Evolutionary conservation across 37 sponge, comb jelly and placozoan genomes (phyloP).

Genomic region (Tethya wilhelma): DNA sequence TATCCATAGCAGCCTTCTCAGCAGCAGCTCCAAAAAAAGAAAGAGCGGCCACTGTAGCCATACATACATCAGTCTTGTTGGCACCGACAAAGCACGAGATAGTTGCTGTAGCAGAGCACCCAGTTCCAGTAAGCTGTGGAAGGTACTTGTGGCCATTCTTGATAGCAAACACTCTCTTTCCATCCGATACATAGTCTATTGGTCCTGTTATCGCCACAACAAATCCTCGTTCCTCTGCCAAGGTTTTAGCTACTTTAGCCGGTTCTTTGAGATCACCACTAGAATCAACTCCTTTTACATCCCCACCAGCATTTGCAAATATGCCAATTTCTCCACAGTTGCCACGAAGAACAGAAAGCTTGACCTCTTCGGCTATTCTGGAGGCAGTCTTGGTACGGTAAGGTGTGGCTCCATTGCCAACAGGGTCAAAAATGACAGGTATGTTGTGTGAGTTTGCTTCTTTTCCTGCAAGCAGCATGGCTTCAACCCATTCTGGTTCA

Average conservation of each 20-base stretch:
- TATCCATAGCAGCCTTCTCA: conserved; percentile 1
- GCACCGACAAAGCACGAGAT: conserved; percentile 25
- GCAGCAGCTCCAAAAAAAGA: conserved; percentile 22
- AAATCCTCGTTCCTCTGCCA: conserved; percentile 7
- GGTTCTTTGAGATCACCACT: not conserved
- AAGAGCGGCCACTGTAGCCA: conserved; percentile 13
- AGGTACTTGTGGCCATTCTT: conserved; percentile 20
- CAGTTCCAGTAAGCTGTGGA: conserved; percentile 10
- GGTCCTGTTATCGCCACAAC: conserved; percentile 16
- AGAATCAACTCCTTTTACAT: conserved; percentile 18
- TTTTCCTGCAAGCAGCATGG: conserved; percentile 14
- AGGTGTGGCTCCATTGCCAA: conserved; percentile 19
- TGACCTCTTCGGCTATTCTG: not conserved
- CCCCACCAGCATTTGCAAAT: conserved; percentile 10
- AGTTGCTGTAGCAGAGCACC: conserved; percentile 23
- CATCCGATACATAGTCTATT: conserved; percentile 25
- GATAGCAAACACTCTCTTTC: conserved; percentile 18
- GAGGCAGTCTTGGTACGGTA: conserved; percentile 13
- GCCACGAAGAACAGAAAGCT: conserved; percentile 13
- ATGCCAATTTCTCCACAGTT: conserved; percentile 17
- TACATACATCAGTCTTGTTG: not conserved
- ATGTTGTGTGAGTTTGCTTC: conserved; percentile 8
- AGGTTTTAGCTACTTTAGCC: conserved; percentile 6
- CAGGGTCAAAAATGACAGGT: conserved; percentile 18
- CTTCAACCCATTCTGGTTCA: conserved; percentile 13